These are phyloP conservation scores for Bufo bufo DNA, from an alignment of 2,113 vertebrate genomes.

Conservation along the genomic window DNA sequence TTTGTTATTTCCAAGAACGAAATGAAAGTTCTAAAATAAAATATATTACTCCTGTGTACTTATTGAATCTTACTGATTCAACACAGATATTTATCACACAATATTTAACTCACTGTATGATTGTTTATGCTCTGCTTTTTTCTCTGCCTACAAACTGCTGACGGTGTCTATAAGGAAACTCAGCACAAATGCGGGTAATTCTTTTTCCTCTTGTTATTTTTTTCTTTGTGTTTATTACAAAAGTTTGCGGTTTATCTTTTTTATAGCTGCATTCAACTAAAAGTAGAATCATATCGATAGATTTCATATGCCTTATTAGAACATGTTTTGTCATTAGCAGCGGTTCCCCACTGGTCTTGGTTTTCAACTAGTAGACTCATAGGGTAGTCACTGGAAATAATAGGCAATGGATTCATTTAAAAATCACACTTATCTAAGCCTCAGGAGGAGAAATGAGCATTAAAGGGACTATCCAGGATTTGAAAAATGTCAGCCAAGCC, in stretches of 20 bases:
- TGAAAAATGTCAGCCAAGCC: too few species aligned
- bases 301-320: background rate
- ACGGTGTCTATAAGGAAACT: slow-evolving; percentile 15
- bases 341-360: background rate
- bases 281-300: background rate
- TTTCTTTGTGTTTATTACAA: background rate
- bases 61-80: slow-evolving; percentile 38
- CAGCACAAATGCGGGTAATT: slow-evolving; percentile 17
- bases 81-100: slow-evolving; percentile 45
- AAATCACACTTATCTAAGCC: too few species aligned
- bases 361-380: background rate
- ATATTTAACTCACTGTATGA: slow-evolving; percentile 38
- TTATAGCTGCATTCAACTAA: background rate
- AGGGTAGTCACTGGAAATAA: background rate
- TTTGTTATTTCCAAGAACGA: slow-evolving; percentile 15
- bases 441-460: background rate
- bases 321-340: too few species aligned
- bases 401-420: background rate
- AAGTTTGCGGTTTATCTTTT: background rate
- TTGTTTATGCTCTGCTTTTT: slow-evolving; percentile 1
- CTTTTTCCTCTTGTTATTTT: slow-evolving; percentile 12
- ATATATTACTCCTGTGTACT: slow-evolving; percentile 21
- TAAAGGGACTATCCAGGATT: background rate
- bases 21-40: slow-evolving; percentile 35
- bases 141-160: slow-evolving; percentile 24